phyloP scores from a whole-genome alignment of 2,797 vertebrate species.

The Morelia viridis region DNA sequence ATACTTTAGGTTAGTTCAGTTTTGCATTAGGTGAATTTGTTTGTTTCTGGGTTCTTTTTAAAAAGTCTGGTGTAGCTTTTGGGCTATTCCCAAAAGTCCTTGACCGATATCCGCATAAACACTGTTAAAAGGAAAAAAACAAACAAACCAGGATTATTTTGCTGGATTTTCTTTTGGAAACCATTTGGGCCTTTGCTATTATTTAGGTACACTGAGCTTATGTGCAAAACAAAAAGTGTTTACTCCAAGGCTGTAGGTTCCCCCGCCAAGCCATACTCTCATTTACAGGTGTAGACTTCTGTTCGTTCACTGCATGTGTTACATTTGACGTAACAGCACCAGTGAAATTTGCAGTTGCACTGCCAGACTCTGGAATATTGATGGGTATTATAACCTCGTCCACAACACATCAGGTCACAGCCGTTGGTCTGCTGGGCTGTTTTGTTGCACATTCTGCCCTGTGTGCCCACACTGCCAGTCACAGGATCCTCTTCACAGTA shows the following conservation, averaged over 20 bases:
- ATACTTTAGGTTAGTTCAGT: not conserved
- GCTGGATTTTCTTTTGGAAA: slow-evolving; percentile 33
- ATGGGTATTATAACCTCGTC: slow-evolving; percentile 95
- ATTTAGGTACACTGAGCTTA: slow-evolving; percentile 38
- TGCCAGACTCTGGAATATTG: slow-evolving; percentile 96
- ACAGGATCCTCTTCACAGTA: slow-evolving; percentile 94
- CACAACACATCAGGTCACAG: slow-evolving; percentile 97
- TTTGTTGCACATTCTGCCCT: slow-evolving; percentile 95
- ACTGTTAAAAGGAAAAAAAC: slow-evolving; percentile 25
- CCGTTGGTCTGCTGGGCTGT: slow-evolving; percentile 89
- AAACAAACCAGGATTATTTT: slow-evolving; percentile 31
- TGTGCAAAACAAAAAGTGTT: slow-evolving; percentile 66
- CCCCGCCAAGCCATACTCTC: slow-evolving; percentile 61
- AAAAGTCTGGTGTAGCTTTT: slow-evolving; percentile 5
- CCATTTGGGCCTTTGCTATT: slow-evolving; percentile 32
- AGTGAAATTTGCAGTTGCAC: slow-evolving; percentile 98
- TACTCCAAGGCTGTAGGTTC: not conserved
- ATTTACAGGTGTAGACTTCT: slow-evolving; percentile 97
- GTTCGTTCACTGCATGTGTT: slow-evolving; percentile 98
- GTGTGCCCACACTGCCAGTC: slow-evolving; percentile 92
- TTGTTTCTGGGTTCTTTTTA: not conserved
- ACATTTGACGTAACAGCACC: slow-evolving; percentile 98
- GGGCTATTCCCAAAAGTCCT: slow-evolving; percentile 40
- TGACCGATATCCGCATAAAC: slow-evolving; percentile 37
- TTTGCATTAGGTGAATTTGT: not conserved